Evolutionary conservation across 2,797 vertebrate genomes (phyloP).

Genomic region (Pseudochaenichthys georgianus): DNA sequence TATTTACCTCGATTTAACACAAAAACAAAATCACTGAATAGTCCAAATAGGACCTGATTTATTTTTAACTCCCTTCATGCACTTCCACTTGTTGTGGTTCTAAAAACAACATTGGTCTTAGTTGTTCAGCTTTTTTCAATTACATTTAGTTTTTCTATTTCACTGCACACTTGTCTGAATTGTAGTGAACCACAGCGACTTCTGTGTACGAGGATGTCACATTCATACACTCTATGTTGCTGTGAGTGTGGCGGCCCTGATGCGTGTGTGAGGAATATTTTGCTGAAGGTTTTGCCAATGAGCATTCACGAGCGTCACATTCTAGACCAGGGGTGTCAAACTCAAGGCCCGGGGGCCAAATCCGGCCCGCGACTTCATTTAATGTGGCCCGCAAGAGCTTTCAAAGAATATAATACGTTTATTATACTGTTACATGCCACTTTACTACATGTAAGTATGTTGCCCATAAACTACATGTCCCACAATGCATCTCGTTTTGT

Average conservation of each 20-base stretch:
- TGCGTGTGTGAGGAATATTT: not conserved
- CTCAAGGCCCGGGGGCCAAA: too few species aligned
- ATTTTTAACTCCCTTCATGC: not conserved
- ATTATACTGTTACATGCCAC: too few species aligned
- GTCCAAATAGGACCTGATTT: not conserved
- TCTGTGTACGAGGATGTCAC: not conserved
- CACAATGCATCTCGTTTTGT: too few species aligned
- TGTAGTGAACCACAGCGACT: not conserved
- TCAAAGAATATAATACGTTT: too few species aligned
- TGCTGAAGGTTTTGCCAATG: not conserved
- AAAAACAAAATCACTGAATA: not conserved
- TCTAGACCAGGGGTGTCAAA: too few species aligned
- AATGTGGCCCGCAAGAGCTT: too few species aligned
- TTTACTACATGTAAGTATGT: too few species aligned
- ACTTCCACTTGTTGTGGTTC: not conserved
- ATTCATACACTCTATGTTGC: not conserved
- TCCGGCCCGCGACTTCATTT: too few species aligned
- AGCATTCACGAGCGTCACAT: not conserved
- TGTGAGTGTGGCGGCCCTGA: not conserved
- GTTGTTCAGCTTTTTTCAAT: too few species aligned
- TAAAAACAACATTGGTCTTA: not conserved
- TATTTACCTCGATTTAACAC: not conserved
- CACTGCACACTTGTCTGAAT: not conserved
- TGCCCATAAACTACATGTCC: too few species aligned
- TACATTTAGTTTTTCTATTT: not conserved